phyloP scores from a whole-genome alignment of 2,113 vertebrate species.

The Panurus biarmicus region DNA sequence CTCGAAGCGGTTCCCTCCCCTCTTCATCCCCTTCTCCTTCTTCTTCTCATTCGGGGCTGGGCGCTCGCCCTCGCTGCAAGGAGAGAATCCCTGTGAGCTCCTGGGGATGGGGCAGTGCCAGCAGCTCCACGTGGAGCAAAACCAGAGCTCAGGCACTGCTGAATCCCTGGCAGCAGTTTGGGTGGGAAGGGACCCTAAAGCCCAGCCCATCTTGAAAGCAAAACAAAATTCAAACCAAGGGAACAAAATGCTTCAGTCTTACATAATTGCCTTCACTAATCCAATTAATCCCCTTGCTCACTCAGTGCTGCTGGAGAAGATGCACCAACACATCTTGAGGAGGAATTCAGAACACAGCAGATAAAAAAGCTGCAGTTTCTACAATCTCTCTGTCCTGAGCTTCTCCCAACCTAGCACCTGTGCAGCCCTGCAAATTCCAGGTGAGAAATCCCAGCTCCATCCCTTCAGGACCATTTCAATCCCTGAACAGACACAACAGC shows the following conservation, averaged over 20 bases:
- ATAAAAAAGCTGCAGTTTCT: background rate
- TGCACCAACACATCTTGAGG: background rate
- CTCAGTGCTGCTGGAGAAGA: background rate
- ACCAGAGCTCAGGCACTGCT: too few species aligned
- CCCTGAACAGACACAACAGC: background rate
- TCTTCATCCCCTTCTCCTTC: slow-evolving; percentile 89
- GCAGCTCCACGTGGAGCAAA: accelerated
- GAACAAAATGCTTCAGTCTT: background rate
- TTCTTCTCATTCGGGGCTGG: slow-evolving; percentile 78
- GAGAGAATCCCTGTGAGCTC: background rate
- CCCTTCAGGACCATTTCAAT: background rate
- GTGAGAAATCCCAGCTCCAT: background rate
- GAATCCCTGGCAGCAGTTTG: accelerated
- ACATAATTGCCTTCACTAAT: background rate
- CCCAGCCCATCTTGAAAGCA: background rate
- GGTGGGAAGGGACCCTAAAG: background rate
- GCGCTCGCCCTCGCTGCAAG: slow-evolving; percentile 77
- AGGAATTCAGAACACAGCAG: background rate
- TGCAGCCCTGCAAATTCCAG: background rate
- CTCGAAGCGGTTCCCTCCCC: slow-evolving; percentile 86
- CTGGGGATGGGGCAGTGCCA: background rate
- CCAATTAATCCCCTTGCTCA: background rate
- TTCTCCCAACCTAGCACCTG: background rate
- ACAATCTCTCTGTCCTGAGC: background rate
- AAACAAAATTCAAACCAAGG: background rate